These are phyloP conservation scores for Echinometra lucunter DNA, from an alignment of 53 echinoderm and acorn worm genomes.

Conservation along the genomic window DNA sequence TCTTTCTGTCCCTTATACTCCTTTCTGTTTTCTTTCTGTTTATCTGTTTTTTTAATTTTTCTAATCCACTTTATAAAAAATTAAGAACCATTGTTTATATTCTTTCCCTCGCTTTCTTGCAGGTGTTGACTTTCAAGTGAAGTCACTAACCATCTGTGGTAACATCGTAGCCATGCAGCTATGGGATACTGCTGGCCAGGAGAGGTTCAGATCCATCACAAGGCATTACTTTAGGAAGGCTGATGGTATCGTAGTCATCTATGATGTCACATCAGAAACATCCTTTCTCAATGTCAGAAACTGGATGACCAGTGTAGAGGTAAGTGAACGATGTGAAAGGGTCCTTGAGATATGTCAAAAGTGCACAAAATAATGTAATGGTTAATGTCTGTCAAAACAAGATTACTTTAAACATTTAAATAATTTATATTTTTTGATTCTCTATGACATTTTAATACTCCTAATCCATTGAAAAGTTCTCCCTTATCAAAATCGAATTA, in stretches of 20 bases:
- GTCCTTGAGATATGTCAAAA: neutral
- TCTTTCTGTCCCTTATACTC: too few relatives aligned
- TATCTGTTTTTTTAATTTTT: neutral
- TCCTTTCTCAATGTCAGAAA: slow-evolving; percentile 92
- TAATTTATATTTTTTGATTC: too few relatives aligned
- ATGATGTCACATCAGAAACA: slow-evolving; percentile 89
- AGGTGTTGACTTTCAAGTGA: slow-evolving; percentile 99
- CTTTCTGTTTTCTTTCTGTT: too few relatives aligned
- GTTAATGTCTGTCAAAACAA: too few relatives aligned
- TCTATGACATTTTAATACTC: too few relatives aligned
- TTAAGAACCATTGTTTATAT: too few relatives aligned
- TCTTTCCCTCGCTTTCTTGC: neutral
- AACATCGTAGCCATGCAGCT: slow-evolving; percentile 91
- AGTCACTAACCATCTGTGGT: slow-evolving; percentile 81
- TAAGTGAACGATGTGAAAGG: slow-evolving; percentile 28
- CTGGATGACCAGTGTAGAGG: slow-evolving; percentile 94
- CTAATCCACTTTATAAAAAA: neutral
- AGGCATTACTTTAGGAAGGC: slow-evolving; percentile 98
- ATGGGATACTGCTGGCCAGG: slow-evolving; percentile 99
- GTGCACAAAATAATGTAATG: too few relatives aligned
- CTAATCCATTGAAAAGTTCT: too few relatives aligned
- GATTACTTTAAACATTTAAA: too few relatives aligned
- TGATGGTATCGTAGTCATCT: slow-evolving; percentile 92
- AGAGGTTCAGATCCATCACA: slow-evolving; percentile 95
- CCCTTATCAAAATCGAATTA: too few relatives aligned